Evolutionary conservation across 2,797 vertebrate genomes (phyloP), one percentile per base, ranked within the genome.

Genomic region (Pipistrellus nathusii): DNA sequence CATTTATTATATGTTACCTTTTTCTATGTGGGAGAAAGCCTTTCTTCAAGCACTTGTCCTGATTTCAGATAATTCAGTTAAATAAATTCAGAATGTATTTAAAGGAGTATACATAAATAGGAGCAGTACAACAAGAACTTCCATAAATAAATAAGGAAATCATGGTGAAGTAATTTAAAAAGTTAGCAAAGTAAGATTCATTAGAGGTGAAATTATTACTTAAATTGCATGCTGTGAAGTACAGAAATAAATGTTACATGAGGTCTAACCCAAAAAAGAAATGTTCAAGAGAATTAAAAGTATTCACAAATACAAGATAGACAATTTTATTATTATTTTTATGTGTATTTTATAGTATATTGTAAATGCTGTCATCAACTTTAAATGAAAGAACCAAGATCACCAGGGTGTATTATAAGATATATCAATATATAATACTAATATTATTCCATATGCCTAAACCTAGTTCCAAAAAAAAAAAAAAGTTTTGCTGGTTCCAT

Each of bases 101-200:
- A 92, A 66, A 6, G 32, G 35, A 82, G 25, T 76, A 71, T 64
- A 64, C 38, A 94, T 4, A 86, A 86, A 94, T 94, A 85, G 64
- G n/a, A 92, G 12, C 25, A 89, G 27, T 41, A 3, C 20, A 77
- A 35, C 11, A 80, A 71, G 2, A 59, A 2, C 73, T 72, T 59
- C 14, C 14, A 86, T 86, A 93, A 83, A 32, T 48, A 92, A 92
- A 68, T 77, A 9, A 77, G 17, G 21, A 82, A 77, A 90, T 44
- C 9, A 51, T 87, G 6, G 13, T 77, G 11, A 86, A 90, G 8
- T 23, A 53, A 84, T 87, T 90, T 46, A 15, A 92, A 90, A 86
- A 18, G 30, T 66, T 92, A 87, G 13, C 15, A 83, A 90, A 82
- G 59, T 11, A 66, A 86, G 14, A 66, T 44, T 59, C 51, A 78